These are phyloP conservation scores for Drosophila leontia DNA, from an alignment of 1,140 invertebrate genomes.

Conservation along the genomic window DNA sequence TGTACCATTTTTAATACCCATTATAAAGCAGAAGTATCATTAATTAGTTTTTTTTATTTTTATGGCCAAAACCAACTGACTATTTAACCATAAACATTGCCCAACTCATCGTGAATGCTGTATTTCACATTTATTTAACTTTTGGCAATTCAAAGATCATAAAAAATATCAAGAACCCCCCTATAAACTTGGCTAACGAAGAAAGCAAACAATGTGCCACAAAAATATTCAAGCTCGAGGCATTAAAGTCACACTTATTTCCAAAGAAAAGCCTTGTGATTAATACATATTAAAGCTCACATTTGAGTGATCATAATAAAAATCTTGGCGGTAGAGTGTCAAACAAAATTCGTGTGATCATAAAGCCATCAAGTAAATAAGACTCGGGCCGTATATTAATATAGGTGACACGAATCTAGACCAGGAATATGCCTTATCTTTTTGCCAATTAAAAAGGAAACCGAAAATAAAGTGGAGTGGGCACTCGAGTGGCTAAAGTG, in stretches of 20 bases:
- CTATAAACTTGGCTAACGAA: constrained; percentile 20
- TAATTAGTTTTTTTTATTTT: background rate
- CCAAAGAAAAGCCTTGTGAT: constrained; percentile 24
- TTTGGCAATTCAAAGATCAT: constrained; percentile 1
- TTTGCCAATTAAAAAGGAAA: constrained; percentile 40
- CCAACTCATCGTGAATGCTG: constrained; percentile 1
- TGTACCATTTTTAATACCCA: too few species aligned
- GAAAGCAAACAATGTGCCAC: constrained; percentile 4
- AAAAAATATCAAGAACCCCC: background rate
- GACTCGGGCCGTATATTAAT: constrained; percentile 1
- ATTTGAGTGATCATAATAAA: constrained; percentile 57
- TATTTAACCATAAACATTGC: constrained; percentile 1
- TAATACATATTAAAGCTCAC: constrained; percentile 46
- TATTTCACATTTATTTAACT: constrained; percentile 3
- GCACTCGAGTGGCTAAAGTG: constrained; percentile 55
- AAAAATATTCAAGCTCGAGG: background rate
- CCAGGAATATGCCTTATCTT: background rate
- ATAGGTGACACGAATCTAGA: constrained; percentile 22
- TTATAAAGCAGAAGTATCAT: background rate
- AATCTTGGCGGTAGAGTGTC: constrained; percentile 40
- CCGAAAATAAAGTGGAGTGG: constrained; percentile 39
- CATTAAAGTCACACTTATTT: constrained; percentile 11
- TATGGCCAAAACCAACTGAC: background rate
- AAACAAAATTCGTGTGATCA: constrained; percentile 36
- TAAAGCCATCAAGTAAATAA: constrained; percentile 51